Conservation (phyloP, 2,797 vertebrate species). For the Clarias laeviceps region DNA sequence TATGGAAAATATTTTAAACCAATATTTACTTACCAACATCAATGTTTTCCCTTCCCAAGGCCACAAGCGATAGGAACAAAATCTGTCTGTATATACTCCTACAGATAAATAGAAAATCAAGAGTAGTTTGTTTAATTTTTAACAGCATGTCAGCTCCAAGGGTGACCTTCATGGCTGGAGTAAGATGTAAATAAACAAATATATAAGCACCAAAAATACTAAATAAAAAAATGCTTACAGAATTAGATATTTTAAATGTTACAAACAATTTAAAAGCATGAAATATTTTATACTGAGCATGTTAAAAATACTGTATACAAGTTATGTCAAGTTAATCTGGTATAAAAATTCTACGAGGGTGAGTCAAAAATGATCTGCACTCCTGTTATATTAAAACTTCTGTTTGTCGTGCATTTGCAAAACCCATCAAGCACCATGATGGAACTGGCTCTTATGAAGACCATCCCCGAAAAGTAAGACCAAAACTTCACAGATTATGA, state of each 20-base stretch:
- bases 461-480: too few relatives aligned
- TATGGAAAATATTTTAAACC: not conserved
- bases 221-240: not conserved
- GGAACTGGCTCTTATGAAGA: too few relatives aligned
- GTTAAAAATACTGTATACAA: not conserved
- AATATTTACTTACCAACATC: conserved; percentile 86
- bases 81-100: conserved; percentile 99
- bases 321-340: too few relatives aligned
- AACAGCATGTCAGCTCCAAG: not conserved
- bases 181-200: not conserved
- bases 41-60: conserved; percentile 95
- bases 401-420: too few relatives aligned
- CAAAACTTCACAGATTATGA: too few relatives aligned
- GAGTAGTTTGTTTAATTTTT: not conserved
- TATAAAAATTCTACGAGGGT: not conserved
- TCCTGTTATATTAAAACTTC: too few relatives aligned
- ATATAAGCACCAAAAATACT: not conserved
- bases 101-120: conserved; percentile 39
- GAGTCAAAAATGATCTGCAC: too few relatives aligned
- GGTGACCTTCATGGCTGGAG: not conserved
- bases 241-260: not conserved
- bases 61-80: conserved; percentile 91
- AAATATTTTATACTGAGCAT: not conserved
- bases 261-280: not conserved
- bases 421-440: too few relatives aligned